Base-by-base conservation (phyloP, 2,113 vertebrate species). In the Sardina pilchardus region DNA sequence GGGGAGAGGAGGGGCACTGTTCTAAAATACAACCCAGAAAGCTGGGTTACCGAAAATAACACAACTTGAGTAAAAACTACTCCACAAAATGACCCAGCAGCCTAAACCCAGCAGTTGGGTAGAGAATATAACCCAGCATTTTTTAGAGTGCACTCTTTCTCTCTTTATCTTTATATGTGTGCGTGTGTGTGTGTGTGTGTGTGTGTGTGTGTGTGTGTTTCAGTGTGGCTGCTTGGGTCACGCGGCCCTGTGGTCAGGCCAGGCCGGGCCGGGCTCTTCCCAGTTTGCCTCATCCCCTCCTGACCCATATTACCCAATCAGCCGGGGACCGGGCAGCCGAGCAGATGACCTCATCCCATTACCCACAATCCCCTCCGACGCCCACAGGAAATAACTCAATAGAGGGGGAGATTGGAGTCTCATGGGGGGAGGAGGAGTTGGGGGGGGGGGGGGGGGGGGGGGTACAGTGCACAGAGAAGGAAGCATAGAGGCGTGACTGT, bases 361-460 rank as follows among this genome's bases (percentile, higher is more conserved):
- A 63, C 56, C 56, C 56, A 63, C 56, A 24, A 10, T 26, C 24
- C 63, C 12, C 63, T 34, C 63, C 34, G n/a, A 34, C n/a, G n/a
- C 63, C 63, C 63, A 71, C 26, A 71, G 63, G n/a, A 71, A 26
- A 71, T 71, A 71, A 71, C 63, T 30, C 63, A 71, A 71, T 71
- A 10, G n/a, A 71, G 63, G 10, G n/a, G 21, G 45, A 71, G 63
- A 71, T 71, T 71, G 63, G 63, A 71, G 63, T 71, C 63, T 34
- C 63, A 26, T 14, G 63, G 30, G 63, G 19, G 16, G 50, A 14
- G 3, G 4, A 12, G 30, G 1, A 7, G 59, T 24, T n/a, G 24
- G 1, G 47, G 47, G 10, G 6, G 10, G 8, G 48, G 4, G 50
- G 16, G 14, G 50, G 50, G 4, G 16, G 50, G 50, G 50, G 16